phyloP scores from a whole-genome alignment of 2,888 invertebrate genomes.

The Pterobdella sp. region DNA sequence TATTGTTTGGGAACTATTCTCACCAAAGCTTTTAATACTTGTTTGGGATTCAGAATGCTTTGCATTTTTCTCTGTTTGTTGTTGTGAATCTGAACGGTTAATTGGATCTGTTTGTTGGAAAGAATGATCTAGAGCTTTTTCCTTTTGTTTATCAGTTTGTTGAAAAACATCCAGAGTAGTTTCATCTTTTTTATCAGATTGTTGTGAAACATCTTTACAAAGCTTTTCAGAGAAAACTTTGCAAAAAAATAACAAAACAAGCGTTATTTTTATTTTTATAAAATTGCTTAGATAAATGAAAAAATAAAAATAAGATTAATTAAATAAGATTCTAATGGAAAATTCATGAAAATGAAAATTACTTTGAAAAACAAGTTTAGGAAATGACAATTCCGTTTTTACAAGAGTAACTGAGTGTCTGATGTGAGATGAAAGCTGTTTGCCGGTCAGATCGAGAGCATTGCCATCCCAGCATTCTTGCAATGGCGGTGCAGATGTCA shows the following conservation, averaged over 20 bases:
- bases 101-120: background rate
- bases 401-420: conserved; percentile 9
- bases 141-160: background rate
- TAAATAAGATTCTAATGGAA: background rate
- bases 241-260: background rate
- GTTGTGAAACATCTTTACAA: background rate
- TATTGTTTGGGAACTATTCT: background rate
- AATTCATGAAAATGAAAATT: background rate
- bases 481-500: background rate
- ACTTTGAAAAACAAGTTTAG: conserved; percentile 8
- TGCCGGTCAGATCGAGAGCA: conserved; percentile 12
- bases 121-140: background rate
- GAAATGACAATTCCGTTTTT: background rate
- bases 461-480: conserved; percentile 3
- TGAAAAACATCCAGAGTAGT: background rate
- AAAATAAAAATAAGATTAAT: background rate
- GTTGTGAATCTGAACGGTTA: background rate
- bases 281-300: background rate
- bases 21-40: background rate
- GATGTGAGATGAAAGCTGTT: background rate
- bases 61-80: background rate
- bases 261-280: background rate
- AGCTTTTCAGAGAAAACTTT: background rate
- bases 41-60: background rate
- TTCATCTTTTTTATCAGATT: background rate